These are phyloP conservation scores for Eidolon dupreanum DNA, from an alignment of 2,797 vertebrate genomes.

Conservation along the genomic window DNA sequence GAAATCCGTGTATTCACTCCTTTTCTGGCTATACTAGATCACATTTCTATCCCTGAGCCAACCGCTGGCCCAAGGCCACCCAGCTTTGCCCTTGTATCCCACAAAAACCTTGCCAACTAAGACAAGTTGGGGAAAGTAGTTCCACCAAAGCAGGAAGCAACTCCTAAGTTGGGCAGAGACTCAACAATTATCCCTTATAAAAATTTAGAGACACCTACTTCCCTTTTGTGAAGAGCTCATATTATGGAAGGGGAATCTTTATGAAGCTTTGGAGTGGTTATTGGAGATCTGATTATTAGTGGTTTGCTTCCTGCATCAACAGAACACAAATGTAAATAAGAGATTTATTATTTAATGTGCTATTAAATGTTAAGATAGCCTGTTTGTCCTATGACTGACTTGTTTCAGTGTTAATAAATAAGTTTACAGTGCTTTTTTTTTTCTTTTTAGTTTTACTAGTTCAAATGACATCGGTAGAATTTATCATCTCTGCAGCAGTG, in stretches of 20 bases:
- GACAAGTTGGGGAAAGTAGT: not conserved
- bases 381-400: not conserved
- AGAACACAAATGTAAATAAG: not conserved
- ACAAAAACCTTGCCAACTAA: not conserved
- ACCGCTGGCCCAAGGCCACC: fast-evolving
- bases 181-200: not conserved
- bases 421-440: not conserved
- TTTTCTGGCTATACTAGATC: not conserved
- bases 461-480: constrained; percentile 2
- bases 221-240: not conserved
- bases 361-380: not conserved
- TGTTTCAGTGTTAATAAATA: constrained; percentile 30
- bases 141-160: not conserved
- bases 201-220: not conserved
- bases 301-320: not conserved
- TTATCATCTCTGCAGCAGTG: not conserved
- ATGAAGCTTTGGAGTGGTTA: not conserved
- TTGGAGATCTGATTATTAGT: not conserved
- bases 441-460: constrained; percentile 9
- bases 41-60: not conserved
- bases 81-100: not conserved
- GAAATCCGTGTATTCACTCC: not conserved
- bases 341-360: not conserved
- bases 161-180: not conserved
- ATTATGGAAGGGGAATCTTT: not conserved